These are phyloP conservation scores for Picus viridis DNA, from an alignment of 2,797 vertebrate genomes.

Conservation along the genomic window DNA sequence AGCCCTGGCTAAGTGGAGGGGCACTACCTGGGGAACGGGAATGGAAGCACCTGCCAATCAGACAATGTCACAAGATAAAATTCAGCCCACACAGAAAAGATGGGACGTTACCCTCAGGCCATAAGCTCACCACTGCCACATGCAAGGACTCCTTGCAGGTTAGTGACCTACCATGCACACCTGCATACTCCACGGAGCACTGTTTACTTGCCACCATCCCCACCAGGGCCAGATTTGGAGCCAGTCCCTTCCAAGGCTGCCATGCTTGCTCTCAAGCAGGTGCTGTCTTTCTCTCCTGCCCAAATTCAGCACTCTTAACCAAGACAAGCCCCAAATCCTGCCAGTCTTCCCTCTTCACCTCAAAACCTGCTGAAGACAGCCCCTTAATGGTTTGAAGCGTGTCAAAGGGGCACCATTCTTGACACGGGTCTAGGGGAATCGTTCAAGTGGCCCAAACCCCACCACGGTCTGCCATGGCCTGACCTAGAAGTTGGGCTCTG, in stretches of 20 bases:
- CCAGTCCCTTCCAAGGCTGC: not conserved
- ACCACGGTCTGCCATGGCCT: not conserved
- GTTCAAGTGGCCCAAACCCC: not conserved
- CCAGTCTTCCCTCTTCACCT: not conserved
- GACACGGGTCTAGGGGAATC: accelerated
- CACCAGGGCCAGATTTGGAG: not conserved
- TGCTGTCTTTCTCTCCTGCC: accelerated
- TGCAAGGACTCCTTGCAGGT: not conserved
- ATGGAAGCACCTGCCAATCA: not conserved
- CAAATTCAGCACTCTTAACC: not conserved
- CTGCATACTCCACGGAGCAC: not conserved
- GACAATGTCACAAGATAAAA: not conserved
- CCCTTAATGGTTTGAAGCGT: not conserved
- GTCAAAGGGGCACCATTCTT: not conserved
- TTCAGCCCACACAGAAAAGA: not conserved
- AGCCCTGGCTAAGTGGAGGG: not conserved
- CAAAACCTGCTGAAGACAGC: not conserved
- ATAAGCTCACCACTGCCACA: not conserved
- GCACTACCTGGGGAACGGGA: conserved; percentile 2
- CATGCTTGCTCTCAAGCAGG: no score
- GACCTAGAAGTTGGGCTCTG: accelerated
- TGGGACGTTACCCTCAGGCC: not conserved
- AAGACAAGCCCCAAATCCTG: not conserved
- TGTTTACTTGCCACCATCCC: not conserved
- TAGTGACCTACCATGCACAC: accelerated